These are phyloP conservation scores for Drosophila kanapiae DNA, from an alignment of 1,140 invertebrate species.

Conservation along the genomic window DNA sequence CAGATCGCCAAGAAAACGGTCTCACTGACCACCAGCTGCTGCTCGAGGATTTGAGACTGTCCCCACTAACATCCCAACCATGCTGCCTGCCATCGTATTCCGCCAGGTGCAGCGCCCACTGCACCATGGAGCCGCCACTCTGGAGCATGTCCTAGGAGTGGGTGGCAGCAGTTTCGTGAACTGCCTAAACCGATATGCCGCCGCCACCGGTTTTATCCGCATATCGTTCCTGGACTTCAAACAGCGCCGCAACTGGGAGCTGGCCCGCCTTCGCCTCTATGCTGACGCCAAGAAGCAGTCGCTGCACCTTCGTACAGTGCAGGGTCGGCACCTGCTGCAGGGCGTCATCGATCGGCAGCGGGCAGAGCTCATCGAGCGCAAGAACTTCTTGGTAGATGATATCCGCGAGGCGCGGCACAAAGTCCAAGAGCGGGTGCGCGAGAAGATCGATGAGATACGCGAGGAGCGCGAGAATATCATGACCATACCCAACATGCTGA, in stretches of 20 bases:
- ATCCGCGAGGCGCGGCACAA: slow-evolving; percentile 89
- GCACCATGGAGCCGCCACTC: slow-evolving; percentile 60
- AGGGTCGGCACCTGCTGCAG: slow-evolving; percentile 86
- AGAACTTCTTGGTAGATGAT: slow-evolving; percentile 88
- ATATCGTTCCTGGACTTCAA: slow-evolving; percentile 80
- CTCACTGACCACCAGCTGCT: slow-evolving; percentile 1
- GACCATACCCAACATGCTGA: slow-evolving; percentile 96
- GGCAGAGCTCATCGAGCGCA: slow-evolving; percentile 87
- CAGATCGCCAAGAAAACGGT: slow-evolving; percentile 10
- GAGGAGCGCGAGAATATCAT: slow-evolving; percentile 95
- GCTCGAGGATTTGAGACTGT: slow-evolving; percentile 9
- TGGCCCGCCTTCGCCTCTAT: slow-evolving; percentile 71
- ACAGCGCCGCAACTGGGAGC: slow-evolving; percentile 74
- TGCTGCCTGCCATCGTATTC: slow-evolving; percentile 76
- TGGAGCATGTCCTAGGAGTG: slow-evolving; percentile 68
- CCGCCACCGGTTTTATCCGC: slow-evolving; percentile 82
- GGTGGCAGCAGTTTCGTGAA: slow-evolving; percentile 70
- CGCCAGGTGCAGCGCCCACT: slow-evolving; percentile 71
- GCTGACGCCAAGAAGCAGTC: slow-evolving; percentile 79
- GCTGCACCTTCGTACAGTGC: slow-evolving; percentile 74
- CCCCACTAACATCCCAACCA: slow-evolving; percentile 7
- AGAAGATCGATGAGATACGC: slow-evolving; percentile 88
- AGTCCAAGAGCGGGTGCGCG: slow-evolving; percentile 87
- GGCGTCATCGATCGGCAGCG: slow-evolving; percentile 87
- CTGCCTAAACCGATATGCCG: slow-evolving; percentile 77